Base-by-base conservation (phyloP, 1,140 invertebrate species). In the Lutraria rhynchaena region DNA sequence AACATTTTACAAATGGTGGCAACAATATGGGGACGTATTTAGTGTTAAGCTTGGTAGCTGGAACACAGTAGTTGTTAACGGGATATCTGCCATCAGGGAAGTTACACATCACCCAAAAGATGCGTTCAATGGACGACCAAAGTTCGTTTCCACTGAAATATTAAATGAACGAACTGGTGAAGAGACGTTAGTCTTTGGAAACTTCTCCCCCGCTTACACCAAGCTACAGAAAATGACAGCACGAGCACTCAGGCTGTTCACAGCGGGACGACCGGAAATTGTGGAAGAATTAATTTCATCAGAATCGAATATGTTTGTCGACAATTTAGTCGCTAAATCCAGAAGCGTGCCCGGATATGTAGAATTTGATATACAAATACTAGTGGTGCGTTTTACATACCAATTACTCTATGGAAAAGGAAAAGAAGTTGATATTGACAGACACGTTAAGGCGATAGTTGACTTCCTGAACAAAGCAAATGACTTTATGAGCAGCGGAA, bases 201-300 rank as follows among this genome's bases (percentile, higher is more conserved):
- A 44, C 19, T 46, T 69, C 44, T 46, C 33, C 1, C 33, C 31
- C 15, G 37, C 15, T 2, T 69, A 69, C 27, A 15, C 49, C 1
- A 19, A 69, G 22, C 65, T 46, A 49, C 33, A 44, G 37, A 49
- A 69, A 3, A 13, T 69, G 46, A n/a, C 49, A 31, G 29, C 67
- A 35, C 11, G 53, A 46, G 67, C 67, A 0, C n/a, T 70, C 1
- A 33, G 67, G 11, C 11, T 70, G 46, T 70, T 70, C 35, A 70
- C 46, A 53, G 33, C 44, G 2, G 53, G 22, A 27, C 17, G 65
- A 69, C 15, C 15, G 11, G 37, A 46, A 33, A 29, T 70, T 35
- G 33, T 70, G 19, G 67, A 70, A 70, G 67, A 70, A 53, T 51
- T 53, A 17, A 13, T 70, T 29, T 22, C 44, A 51, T 51, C 3